Percentiles rank a stretch among this genome's conserved stretches.
phyloP scores from a whole-genome alignment of 2,888 invertebrate genomes.

The Taphrorychus bicolor region DNA sequence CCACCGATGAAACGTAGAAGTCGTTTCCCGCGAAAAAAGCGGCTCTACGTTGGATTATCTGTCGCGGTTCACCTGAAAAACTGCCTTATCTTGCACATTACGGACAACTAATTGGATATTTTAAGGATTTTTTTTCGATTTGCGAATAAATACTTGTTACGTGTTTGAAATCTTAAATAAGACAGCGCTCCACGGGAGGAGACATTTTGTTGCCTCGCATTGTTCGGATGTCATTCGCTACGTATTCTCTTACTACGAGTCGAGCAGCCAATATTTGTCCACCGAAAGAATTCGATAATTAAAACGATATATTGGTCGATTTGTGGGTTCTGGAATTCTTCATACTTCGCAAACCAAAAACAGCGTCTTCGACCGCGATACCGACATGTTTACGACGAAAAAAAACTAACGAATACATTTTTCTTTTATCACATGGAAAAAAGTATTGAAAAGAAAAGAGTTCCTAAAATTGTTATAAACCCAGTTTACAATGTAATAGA shows the following conservation, averaged over 20 bases:
- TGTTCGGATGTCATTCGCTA: slow-evolving; percentile 41
- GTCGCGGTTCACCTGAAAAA: slow-evolving; percentile 54
- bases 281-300: slow-evolving; percentile 40
- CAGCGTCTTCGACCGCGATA: not conserved
- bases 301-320: slow-evolving; percentile 18
- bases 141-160: slow-evolving; percentile 54
- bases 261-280: slow-evolving; percentile 34
- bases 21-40: slow-evolving; percentile 54
- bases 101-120: slow-evolving; percentile 57
- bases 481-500: no score
- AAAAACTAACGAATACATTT: no score
- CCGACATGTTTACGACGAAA: not conserved
- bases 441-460: no score
- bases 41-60: slow-evolving; percentile 55
- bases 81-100: slow-evolving; percentile 56
- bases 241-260: slow-evolving; percentile 34
- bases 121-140: slow-evolving; percentile 54
- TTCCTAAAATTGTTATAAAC: no score
- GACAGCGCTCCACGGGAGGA: slow-evolving; percentile 47
- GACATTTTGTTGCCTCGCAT: slow-evolving; percentile 46
- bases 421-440: no score
- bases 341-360: slow-evolving; percentile 4
- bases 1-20: slow-evolving; percentile 54
- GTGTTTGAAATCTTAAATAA: slow-evolving; percentile 54
- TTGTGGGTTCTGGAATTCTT: slow-evolving; percentile 4